A percentile compares a stretch with the other conserved stretches of the same genome.
phyloP scores from a whole-genome alignment of 2,113 vertebrate genomes.

The Pao palembangensis region DNA sequence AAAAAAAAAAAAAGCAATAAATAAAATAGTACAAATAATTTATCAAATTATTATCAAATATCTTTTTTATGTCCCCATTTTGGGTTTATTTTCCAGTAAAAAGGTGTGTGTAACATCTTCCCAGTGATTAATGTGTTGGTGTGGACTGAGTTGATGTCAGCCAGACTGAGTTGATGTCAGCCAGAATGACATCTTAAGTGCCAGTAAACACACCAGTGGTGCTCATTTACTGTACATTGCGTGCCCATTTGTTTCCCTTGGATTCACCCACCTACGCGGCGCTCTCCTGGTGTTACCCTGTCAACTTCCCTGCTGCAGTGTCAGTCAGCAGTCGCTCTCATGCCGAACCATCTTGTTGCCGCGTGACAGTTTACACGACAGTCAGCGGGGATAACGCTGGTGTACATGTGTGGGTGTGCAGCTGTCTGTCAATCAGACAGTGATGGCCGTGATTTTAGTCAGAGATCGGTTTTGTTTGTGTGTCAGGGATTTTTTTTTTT shows the following conservation, averaged over 20 bases:
- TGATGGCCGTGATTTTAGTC: slow-evolving; percentile 7
- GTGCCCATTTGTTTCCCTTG: slow-evolving; percentile 22
- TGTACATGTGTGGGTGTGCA: slow-evolving; percentile 42
- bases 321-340: slow-evolving; percentile 62
- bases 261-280: slow-evolving; percentile 46
- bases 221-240: slow-evolving; percentile 13
- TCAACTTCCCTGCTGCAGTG: slow-evolving; percentile 33
- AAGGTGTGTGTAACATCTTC: neutral
- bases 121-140: slow-evolving; percentile 11
- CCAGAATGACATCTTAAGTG: slow-evolving; percentile 34
- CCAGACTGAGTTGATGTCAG: slow-evolving; percentile 19
- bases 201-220: neutral
- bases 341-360: slow-evolving; percentile 40
- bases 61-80: no score
- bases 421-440: slow-evolving; percentile 44
- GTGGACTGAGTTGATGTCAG: neutral
- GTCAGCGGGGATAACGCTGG: slow-evolving; percentile 44
- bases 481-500: neutral
- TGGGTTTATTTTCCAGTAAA: no score
- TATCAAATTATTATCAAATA: no score
- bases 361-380: slow-evolving; percentile 48
- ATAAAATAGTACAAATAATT: no score
- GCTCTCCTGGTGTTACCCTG: slow-evolving; percentile 38
- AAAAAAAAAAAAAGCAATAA: no score
- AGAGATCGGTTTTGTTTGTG: slow-evolving; percentile 9